Evolutionary conservation across 2,113 vertebrate species (phyloP).

Genomic region (Phyllostomus discolor): DNA sequence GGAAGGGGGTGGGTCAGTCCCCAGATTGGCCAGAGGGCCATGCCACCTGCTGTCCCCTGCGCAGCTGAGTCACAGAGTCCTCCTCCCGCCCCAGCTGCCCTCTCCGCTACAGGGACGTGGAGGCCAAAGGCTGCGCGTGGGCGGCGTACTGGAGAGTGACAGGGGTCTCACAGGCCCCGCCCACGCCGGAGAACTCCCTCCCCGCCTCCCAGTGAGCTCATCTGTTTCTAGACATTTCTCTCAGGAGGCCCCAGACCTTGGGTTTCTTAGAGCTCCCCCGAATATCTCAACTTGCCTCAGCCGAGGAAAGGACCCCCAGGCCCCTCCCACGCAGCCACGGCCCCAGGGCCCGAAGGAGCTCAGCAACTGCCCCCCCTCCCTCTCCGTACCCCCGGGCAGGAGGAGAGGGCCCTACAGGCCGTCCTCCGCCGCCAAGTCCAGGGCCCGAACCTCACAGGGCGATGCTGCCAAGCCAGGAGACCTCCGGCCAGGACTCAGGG

Average conservation of each 20-base stretch:
- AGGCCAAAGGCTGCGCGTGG: neutral
- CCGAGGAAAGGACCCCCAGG: neutral
- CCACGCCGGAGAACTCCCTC: neutral
- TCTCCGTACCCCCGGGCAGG: too few relatives aligned
- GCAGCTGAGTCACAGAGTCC: neutral
- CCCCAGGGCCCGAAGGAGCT: neutral
- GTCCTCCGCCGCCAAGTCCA: neutral
- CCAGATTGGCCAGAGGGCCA: neutral
- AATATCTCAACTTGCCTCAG: neutral
- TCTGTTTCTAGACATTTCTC: neutral
- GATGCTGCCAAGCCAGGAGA: neutral
- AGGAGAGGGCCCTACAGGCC: neutral
- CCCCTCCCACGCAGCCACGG: accelerated
- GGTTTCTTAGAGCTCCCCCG: neutral
- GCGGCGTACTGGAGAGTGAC: accelerated
- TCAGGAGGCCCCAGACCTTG: neutral
- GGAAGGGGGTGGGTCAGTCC: neutral
- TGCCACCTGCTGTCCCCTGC: accelerated
- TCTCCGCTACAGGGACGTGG: neutral
- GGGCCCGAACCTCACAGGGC: neutral
- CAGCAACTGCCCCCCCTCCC: accelerated
- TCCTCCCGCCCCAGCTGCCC: neutral
- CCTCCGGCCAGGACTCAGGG: neutral
- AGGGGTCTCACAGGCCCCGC: neutral
- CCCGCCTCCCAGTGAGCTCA: neutral